Conservation (phyloP, 2,113 vertebrate genomes). For the Pygoscelis adeliae region DNA sequence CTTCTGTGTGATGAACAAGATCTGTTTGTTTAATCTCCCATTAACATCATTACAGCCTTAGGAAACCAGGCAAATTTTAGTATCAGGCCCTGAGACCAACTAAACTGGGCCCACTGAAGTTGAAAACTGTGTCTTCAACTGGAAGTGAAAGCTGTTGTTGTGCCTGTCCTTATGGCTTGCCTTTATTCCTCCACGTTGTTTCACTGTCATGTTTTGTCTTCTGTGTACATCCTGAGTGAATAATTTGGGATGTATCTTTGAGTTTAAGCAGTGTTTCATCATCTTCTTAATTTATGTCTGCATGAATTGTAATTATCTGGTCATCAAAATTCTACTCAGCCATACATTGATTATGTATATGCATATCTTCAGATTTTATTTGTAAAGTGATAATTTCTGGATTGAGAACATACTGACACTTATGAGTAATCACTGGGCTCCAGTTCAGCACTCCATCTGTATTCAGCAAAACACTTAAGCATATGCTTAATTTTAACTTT, state of each 20-base stretch:
- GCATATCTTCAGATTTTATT: slow-evolving; percentile 53
- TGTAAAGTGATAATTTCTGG: slow-evolving; percentile 60
- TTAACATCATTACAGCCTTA: not conserved
- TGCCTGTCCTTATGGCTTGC: not conserved
- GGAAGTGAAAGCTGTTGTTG: not conserved
- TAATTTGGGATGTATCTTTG: not conserved
- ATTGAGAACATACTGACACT: slow-evolving; percentile 60
- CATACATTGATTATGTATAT: slow-evolving; percentile 49
- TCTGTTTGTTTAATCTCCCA: not conserved
- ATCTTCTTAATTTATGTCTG: not conserved
- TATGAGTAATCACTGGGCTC: slow-evolving; percentile 54
- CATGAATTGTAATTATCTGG: slow-evolving; percentile 18
- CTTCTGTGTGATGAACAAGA: not conserved
- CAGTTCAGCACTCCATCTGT: slow-evolving; percentile 46
- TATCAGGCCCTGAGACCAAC: not conserved
- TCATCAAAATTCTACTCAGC: slow-evolving; percentile 60
- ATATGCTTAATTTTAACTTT: slow-evolving; percentile 51
- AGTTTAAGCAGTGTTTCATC: not conserved
- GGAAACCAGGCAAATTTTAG: not conserved
- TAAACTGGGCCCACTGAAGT: not conserved
- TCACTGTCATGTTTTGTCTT: not conserved
- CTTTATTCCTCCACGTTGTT: not conserved
- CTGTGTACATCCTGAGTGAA: not conserved
- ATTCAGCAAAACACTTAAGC: slow-evolving; percentile 55
- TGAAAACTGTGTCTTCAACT: not conserved